A percentile compares a stretch with the other conserved stretches of the same genome.
These are phyloP conservation scores for Herminia tarsipennalis DNA, from an alignment of 2,888 invertebrate species.

Conservation along the genomic window DNA sequence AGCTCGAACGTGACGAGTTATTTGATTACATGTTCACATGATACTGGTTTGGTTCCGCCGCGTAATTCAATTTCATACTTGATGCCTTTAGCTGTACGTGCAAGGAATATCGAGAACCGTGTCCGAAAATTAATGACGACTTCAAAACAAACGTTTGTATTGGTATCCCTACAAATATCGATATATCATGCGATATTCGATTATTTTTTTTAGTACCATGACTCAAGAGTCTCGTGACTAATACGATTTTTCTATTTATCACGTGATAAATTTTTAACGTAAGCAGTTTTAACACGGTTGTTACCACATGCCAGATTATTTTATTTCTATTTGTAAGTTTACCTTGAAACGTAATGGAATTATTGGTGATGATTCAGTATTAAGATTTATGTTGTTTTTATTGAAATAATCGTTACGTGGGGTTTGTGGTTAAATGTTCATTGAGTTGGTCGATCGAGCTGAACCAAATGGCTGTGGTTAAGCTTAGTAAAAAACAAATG, in stretches of 20 bases:
- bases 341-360: not conserved
- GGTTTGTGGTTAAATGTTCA: conserved; percentile 12
- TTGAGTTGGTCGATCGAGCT: not conserved
- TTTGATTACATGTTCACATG: conserved; percentile 66
- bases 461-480: not conserved
- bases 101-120: conserved; percentile 68
- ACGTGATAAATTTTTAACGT: conserved; percentile 19
- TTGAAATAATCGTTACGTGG: conserved; percentile 20
- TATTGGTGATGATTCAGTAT: conserved; percentile 12
- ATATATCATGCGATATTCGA: conserved; percentile 55
- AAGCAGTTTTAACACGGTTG: conserved; percentile 29
- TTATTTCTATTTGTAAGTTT: conserved; percentile 18
- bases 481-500: not conserved
- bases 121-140: conserved; percentile 68
- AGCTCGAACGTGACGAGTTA: conserved; percentile 60
- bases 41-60: conserved; percentile 63
- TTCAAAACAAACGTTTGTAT: conserved; percentile 65
- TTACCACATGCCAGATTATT: conserved; percentile 22
- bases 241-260: conserved; percentile 26
- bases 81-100: conserved; percentile 65
- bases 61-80: conserved; percentile 68
- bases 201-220: conserved; percentile 32
- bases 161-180: conserved; percentile 54
- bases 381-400: conserved; percentile 9
- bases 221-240: conserved; percentile 34